Evolutionary conservation across 2,888 invertebrate genomes (phyloP).

Genomic region (Tryphoninae sp.): DNA sequence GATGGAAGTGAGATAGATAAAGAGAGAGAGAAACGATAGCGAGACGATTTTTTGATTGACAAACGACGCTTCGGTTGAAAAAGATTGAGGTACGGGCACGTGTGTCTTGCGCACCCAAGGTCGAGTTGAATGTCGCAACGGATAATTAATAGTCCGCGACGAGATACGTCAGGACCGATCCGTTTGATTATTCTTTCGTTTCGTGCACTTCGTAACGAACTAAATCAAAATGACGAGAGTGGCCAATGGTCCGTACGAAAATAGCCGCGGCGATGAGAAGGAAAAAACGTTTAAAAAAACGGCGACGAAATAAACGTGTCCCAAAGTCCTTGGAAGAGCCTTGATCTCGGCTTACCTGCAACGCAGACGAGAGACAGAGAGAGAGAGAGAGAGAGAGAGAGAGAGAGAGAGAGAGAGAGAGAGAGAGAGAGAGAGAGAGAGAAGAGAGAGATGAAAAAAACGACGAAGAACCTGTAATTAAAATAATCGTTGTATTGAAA

Average conservation of each 20-base stretch:
- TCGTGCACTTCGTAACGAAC: conserved; percentile 7
- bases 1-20: conserved; percentile 68
- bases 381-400: no score
- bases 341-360: conserved; percentile 62
- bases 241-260: conserved; percentile 21
- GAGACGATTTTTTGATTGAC: conserved; percentile 65
- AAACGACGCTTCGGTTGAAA: conserved; percentile 60
- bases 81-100: conserved; percentile 61
- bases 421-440: not conserved
- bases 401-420: no score
- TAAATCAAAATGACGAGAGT: conserved; percentile 37
- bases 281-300: conserved; percentile 28
- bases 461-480: conserved; percentile 49
- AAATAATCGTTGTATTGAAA: conserved; percentile 51
- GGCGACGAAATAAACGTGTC: conserved; percentile 23
- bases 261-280: conserved; percentile 2
- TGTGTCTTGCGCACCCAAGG: conserved; percentile 38
- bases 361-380: conserved; percentile 35
- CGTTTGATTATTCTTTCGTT: conserved; percentile 42
- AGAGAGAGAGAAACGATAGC: conserved; percentile 67
- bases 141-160: conserved; percentile 51
- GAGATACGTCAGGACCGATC: conserved; percentile 26
- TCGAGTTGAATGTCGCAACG: conserved; percentile 39
- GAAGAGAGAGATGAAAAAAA: not conserved
- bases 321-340: conserved; percentile 51